Evolutionary conservation across 2,113 vertebrate species (phyloP).

Genomic region (Canis aureus): DNA sequence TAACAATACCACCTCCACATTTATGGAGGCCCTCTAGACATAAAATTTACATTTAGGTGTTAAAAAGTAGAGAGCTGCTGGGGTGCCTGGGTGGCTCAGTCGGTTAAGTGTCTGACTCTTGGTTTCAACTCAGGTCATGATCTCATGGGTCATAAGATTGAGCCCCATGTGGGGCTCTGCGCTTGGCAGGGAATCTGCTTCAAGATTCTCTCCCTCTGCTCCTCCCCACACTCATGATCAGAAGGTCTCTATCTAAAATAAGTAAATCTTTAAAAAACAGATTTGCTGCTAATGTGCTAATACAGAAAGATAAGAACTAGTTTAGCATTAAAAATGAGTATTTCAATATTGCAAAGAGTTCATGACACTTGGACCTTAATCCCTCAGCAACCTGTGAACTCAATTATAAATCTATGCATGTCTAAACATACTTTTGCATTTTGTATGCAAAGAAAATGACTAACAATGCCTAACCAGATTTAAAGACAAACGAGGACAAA

Average conservation of each 20-base stretch:
- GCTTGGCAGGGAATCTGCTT: neutral
- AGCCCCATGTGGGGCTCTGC: neutral
- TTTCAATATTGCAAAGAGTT: neutral
- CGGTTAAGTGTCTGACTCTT: neutral
- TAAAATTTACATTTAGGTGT: neutral
- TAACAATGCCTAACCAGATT: neutral
- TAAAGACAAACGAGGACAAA: conserved; percentile 10
- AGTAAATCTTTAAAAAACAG: neutral
- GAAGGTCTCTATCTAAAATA: neutral
- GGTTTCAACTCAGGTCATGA: neutral
- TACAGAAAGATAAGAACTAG: neutral
- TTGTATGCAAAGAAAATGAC: neutral
- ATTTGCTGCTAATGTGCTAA: neutral
- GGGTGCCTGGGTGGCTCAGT: neutral
- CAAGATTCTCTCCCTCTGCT: neutral
- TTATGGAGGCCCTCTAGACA: neutral
- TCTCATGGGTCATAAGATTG: neutral
- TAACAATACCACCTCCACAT: neutral
- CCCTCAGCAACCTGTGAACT: neutral
- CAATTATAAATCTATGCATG: neutral
- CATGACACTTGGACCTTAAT: neutral
- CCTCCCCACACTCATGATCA: neutral
- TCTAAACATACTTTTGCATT: neutral
- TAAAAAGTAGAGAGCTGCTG: neutral
- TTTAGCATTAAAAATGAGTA: neutral